A percentile compares a stretch with the other conserved stretches of the same genome.
These are phyloP conservation scores for Agraylea sexmaculata DNA, from an alignment of 1,140 invertebrate genomes.

Conservation along the genomic window DNA sequence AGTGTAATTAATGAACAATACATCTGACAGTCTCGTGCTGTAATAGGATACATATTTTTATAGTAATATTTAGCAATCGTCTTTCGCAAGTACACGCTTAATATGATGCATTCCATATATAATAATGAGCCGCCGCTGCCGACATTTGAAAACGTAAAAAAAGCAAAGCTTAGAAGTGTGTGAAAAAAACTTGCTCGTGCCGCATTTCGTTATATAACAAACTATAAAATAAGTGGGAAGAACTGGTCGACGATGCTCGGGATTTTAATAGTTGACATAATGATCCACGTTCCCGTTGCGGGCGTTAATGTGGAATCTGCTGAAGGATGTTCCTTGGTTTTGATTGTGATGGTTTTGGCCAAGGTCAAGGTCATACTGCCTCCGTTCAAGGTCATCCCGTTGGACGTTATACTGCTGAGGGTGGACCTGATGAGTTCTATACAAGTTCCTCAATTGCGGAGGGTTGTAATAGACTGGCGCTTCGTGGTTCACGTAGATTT, in stretches of 20 bases:
- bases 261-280: conserved; percentile 16
- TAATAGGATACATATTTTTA: no score
- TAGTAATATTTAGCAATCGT: no score
- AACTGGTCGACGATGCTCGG: conserved; percentile 8
- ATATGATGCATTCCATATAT: no score
- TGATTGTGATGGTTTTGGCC: conserved; percentile 13
- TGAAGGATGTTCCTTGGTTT: conserved; percentile 10
- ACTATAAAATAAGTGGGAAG: no score
- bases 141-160: no score
- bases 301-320: conserved; percentile 13
- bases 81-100: no score
- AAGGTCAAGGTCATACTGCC: conserved; percentile 35
- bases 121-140: no score
- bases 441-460: conserved; percentile 6
- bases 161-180: no score
- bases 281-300: conserved; percentile 14
- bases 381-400: conserved; percentile 21
- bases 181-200: no score
- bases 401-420: conserved; percentile 13
- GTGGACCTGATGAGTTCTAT: conserved; percentile 23
- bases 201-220: no score
- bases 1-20: no score
- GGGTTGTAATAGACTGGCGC: conserved; percentile 12
- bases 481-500: conserved; percentile 19
- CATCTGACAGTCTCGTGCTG: no score